phyloP scores from a whole-genome alignment of 2,888 invertebrate genomes.

The Ceramica pisi region DNA sequence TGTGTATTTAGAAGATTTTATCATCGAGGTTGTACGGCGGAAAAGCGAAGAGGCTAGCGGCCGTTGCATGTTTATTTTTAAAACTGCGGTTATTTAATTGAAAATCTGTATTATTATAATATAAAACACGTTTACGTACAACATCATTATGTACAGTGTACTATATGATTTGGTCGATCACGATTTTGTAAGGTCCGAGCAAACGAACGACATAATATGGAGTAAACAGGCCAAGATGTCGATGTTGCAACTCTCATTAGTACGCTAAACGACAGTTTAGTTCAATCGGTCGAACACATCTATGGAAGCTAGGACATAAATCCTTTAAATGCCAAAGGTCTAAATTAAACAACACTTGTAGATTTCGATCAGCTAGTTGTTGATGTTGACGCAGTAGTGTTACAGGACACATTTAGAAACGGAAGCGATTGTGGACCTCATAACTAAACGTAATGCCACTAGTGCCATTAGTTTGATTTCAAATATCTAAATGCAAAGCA shows the following conservation, averaged over 20 bases:
- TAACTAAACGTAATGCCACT: background rate
- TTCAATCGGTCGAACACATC: conserved; percentile 19
- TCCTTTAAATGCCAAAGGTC: conserved; percentile 9
- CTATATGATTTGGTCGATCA: conserved; percentile 28
- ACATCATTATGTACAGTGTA: conserved; percentile 1
- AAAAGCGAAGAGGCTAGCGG: conserved; percentile 71
- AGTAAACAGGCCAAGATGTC: conserved; percentile 39
- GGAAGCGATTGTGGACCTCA: background rate
- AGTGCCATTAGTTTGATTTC: background rate
- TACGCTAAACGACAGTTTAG: conserved; percentile 37
- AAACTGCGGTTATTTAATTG: conserved; percentile 52
- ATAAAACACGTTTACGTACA: conserved; percentile 15
- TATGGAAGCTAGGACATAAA: conserved; percentile 5
- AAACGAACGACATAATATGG: conserved; percentile 8
- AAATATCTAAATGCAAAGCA: background rate
- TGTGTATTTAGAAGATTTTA: conserved; percentile 69
- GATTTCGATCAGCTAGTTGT: background rate
- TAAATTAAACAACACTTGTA: background rate
- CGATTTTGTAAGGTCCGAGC: conserved; percentile 32
- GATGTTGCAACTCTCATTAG: conserved; percentile 39
- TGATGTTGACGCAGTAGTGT: background rate
- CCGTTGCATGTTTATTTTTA: conserved; percentile 62
- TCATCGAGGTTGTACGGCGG: conserved; percentile 76
- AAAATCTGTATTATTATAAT: conserved; percentile 16
- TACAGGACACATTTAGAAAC: background rate